These are phyloP conservation scores for Acanthochromis polyacanthus DNA, from an alignment of 2,113 vertebrate genomes.

Conservation along the genomic window DNA sequence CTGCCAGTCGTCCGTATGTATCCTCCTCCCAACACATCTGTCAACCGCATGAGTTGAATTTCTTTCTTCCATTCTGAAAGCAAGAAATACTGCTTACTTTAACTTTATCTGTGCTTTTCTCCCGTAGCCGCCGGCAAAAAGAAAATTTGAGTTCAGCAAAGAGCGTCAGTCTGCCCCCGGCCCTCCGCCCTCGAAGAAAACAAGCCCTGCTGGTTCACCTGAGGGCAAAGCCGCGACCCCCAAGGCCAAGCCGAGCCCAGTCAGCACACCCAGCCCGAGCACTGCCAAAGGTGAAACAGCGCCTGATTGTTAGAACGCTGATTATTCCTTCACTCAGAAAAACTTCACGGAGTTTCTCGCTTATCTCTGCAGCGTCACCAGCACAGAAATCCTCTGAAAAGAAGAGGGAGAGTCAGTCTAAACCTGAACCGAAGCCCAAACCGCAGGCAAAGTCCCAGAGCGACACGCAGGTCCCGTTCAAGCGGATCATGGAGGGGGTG, in stretches of 20 bases:
- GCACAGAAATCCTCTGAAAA: slow-evolving; percentile 67
- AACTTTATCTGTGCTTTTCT: not conserved
- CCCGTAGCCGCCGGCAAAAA: slow-evolving; percentile 85
- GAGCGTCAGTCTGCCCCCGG: slow-evolving; percentile 78
- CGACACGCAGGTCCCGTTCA: slow-evolving; percentile 73
- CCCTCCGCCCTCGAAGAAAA: slow-evolving; percentile 77
- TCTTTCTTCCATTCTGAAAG: not conserved
- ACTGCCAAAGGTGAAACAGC: slow-evolving; percentile 79
- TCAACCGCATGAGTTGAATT: not conserved
- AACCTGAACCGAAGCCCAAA: slow-evolving; percentile 69
- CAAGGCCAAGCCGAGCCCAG: slow-evolving; percentile 71
- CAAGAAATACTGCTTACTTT: not conserved
- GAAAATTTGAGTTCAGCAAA: slow-evolving; percentile 90
- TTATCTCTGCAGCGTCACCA: slow-evolving; percentile 52
- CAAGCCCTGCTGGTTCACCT: slow-evolving; percentile 65
- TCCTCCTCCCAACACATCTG: not conserved
- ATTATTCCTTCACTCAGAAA: not conserved
- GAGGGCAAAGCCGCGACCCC: slow-evolving; percentile 71
- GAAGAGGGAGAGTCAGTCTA: slow-evolving; percentile 66
- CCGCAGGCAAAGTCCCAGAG: slow-evolving; percentile 52
- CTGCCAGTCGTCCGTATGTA: not conserved
- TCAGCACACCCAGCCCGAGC: slow-evolving; percentile 63
- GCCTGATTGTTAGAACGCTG: accelerated
- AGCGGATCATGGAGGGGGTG: slow-evolving; percentile 86
- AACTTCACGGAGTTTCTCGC: not conserved